These are phyloP conservation scores for Pseudotriccus pelzelni DNA, from an alignment of 2,797 vertebrate species.

Conservation along the genomic window DNA sequence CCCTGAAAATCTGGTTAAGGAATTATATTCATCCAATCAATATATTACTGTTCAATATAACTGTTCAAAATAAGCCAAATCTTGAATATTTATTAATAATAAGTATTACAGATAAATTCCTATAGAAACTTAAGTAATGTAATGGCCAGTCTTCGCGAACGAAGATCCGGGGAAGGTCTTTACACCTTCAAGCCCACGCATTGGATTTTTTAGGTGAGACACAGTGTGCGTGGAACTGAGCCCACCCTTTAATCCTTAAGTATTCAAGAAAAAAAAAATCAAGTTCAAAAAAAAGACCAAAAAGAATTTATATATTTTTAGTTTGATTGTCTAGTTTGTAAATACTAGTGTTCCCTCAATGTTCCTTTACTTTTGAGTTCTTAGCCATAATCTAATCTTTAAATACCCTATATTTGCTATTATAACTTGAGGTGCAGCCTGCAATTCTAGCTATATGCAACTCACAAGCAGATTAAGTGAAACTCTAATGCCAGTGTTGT, in stretches of 20 bases:
- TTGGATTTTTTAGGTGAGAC: too few species aligned
- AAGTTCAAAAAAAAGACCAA: neutral
- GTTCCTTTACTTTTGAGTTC: neutral
- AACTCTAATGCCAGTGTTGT: neutral
- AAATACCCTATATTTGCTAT: neutral
- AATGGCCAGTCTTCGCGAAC: too few species aligned
- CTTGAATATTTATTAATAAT: neutral
- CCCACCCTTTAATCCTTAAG: too few species aligned
- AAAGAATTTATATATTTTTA: neutral
- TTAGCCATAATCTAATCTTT: neutral
- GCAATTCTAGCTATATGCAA: neutral
- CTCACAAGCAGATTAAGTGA: neutral
- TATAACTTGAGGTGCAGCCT: neutral
- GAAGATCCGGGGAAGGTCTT: too few species aligned
- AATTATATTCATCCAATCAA: neutral
- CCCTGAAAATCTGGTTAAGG: neutral
- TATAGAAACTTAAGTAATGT: neutral
- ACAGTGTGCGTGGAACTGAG: too few species aligned
- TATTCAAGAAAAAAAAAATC: neutral
- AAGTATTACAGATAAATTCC: neutral
- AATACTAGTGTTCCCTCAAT: neutral
- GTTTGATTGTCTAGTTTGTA: neutral
- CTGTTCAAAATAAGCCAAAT: neutral
- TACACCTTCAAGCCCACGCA: too few species aligned
- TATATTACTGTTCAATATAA: neutral